Base-by-base conservation (phyloP, 2,113 vertebrate species). In the Percopsis transmontana region DNA sequence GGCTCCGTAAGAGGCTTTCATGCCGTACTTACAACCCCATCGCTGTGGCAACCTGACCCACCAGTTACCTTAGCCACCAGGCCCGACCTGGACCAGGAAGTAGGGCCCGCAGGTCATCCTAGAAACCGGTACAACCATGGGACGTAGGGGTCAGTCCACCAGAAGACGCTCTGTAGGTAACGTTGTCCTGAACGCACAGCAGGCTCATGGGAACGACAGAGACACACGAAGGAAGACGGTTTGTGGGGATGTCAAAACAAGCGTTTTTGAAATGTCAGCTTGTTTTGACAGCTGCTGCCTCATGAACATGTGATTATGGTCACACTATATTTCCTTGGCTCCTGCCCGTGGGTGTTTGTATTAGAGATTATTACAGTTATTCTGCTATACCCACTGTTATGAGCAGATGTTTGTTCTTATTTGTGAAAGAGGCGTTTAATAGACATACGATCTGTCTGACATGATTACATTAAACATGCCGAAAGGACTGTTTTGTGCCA, bases 101-200 rank as follows among this genome's bases (percentile, higher is more conserved):
- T 68, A 76, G 72, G 54, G 60, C 41, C 62, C 48, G 57, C 20
- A 10, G 61, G 59, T 73, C 60, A 52, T 54, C 66, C 54, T 48
- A 56, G 73, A 73, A 21, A 78, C 60, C 19, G 40, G 61, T 58
- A 65, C 50, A 60, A 21, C 77, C 47, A 91, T 92, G 90, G 78
- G 84, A 75, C 56, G 24, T 10, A 56, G 62, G 70, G 62, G 66
- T 65, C 62, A 5, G 24, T 14, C 13, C 41, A 66, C 66, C 59
- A 85, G 86, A 72, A 64, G 58, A 27, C 7, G 51, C 61, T 87
- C 87, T 70, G 79, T 92, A 77, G 88, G 90, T 91, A 92, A 88
- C 61, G 63, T 38, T 67, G 82, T 86, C 50, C 19, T 65, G 24
- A 72, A 52, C 50, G 44, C 58, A 42, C 12, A 11, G 38, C 11